Evolutionary conservation across 1,140 invertebrate genomes (phyloP).

Genomic region (Apis florea): DNA sequence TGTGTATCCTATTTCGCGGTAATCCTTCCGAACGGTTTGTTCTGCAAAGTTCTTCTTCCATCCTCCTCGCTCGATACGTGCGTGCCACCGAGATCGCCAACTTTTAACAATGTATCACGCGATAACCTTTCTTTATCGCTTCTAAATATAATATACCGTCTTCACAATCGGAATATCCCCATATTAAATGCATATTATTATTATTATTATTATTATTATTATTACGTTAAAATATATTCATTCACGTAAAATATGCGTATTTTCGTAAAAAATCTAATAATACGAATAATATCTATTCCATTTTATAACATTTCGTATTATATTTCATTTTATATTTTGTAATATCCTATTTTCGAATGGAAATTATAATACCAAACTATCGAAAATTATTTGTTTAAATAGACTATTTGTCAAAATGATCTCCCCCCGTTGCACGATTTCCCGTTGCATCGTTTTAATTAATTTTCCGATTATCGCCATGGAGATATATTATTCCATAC

Average conservation of each 20-base stretch:
- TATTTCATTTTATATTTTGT: too few species aligned
- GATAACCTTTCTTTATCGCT: not conserved
- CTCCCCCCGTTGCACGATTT: not conserved
- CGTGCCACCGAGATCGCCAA: not conserved
- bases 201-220: too few species aligned
- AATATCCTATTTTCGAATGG: too few species aligned
- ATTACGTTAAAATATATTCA: too few species aligned
- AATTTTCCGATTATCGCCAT: not conserved
- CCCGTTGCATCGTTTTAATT: not conserved
- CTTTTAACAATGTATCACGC: not conserved
- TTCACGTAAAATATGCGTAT: too few species aligned
- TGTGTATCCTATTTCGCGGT: constrained; percentile 23
- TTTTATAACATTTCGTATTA: too few species aligned
- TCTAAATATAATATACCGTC: not conserved
- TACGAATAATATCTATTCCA: too few species aligned
- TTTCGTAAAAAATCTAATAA: too few species aligned
- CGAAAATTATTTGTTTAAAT: too few species aligned
- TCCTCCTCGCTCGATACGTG: not conserved
- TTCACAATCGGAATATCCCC: not conserved
- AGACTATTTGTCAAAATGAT: too few species aligned
- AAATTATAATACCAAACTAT: too few species aligned
- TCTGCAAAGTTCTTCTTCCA: constrained; percentile 18
- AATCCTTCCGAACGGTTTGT: constrained; percentile 43
- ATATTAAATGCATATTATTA: too few species aligned
- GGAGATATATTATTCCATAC: not conserved